These are phyloP conservation scores for Neosilurus mollespiculum DNA, from an alignment of 2,797 vertebrate species.

Conservation along the genomic window DNA sequence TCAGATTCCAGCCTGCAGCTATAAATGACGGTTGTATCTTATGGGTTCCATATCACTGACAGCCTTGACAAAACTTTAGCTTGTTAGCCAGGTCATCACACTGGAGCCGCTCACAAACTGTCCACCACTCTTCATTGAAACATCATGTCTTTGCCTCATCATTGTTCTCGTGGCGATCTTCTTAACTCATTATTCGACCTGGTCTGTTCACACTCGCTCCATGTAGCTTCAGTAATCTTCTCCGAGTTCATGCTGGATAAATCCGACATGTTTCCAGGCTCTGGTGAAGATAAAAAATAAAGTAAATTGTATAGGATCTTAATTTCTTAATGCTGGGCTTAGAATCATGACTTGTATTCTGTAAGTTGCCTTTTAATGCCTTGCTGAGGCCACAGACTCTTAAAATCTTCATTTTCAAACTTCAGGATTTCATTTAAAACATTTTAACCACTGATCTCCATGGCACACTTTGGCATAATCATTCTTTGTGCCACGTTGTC, in stretches of 20 bases:
- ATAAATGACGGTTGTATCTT: not conserved
- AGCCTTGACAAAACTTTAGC: conserved; percentile 30
- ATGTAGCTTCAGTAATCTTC: not conserved
- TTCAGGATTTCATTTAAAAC: not conserved
- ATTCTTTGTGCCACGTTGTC: not conserved
- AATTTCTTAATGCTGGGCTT: not conserved
- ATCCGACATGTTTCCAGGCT: not conserved
- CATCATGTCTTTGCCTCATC: not conserved
- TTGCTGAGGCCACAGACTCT: not conserved
- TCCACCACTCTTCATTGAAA: conserved; percentile 11
- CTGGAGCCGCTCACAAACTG: conserved; percentile 5
- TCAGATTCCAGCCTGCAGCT: conserved; percentile 13
- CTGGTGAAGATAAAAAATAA: not conserved
- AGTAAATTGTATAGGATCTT: not conserved
- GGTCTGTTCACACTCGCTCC: not conserved
- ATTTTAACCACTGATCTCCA: not conserved
- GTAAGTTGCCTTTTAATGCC: not conserved
- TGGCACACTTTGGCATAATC: not conserved
- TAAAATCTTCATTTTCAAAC: not conserved
- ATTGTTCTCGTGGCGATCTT: not conserved
- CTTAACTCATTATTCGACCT: not conserved
- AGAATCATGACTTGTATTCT: not conserved
- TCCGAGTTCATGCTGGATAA: not conserved
- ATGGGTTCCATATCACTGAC: conserved; percentile 17
- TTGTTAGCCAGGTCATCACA: conserved; percentile 33